Base-by-base conservation (phyloP, 2,113 vertebrate species). In the Cyphomyrus discorhynchus region DNA sequence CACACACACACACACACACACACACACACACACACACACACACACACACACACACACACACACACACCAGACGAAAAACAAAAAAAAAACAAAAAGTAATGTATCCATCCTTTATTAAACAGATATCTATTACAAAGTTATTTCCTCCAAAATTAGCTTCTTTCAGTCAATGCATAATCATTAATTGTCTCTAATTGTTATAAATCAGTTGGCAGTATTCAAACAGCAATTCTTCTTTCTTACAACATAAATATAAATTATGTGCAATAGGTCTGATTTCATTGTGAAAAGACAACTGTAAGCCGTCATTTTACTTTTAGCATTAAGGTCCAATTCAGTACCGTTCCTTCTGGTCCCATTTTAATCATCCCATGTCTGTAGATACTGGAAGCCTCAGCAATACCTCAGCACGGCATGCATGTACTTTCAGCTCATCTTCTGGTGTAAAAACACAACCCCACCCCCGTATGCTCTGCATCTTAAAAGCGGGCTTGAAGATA, bases 121-220 rank as follows among this genome's bases (percentile, higher is more conserved):
- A 97, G 97, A 98, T 97, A 98, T 98, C 98, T 98, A 98, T 97
- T 98, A 98, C 97, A 98, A 98, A 98, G 97, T 97, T 97, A 97
- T 96, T 96, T 97, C 97, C 96, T 97, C 96, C 96, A 98, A 98
- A 98, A 98, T 97, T 97, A 98, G 97, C 97, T 97, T 97, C 96
- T 97, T 96, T 97, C 95, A 96, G 96, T 97, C 95, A 96, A 97
- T 96, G 96, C 97, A 96, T 97, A 97, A 97, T 84, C 45, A 47
- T 84, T 47, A 84, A 84, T 46, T 46, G 17, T 84, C 82, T 46
- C 82, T 46, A 84, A 84, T 95, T 95, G 93, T 92, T 93, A 92
- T 96, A 95, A 96, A 96, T 96, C 95, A 96, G 96, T 94, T 96
- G 96, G 96, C 97, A 97, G 97, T 96, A 96, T 97, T 96, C 95